phyloP scores from a whole-genome alignment of 2,888 invertebrate genomes.

The Nemapogon koenigi region DNA sequence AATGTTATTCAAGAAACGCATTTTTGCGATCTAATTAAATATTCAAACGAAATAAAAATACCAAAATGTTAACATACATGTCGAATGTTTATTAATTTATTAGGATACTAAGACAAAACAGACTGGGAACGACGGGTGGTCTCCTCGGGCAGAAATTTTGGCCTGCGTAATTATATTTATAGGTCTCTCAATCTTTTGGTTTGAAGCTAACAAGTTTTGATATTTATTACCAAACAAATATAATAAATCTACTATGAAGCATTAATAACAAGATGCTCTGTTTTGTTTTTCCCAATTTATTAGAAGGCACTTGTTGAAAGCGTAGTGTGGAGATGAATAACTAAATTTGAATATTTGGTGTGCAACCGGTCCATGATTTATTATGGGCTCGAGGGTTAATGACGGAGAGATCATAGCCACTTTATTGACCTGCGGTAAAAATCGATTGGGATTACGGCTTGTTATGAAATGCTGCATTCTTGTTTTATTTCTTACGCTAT shows the following conservation, averaged over 20 bases:
- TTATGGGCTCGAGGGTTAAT: slow-evolving; percentile 13
- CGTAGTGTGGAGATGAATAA: slow-evolving; percentile 14
- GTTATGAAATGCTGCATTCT: too few relatives aligned
- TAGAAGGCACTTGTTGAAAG: slow-evolving; percentile 11
- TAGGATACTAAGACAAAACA: slow-evolving; percentile 6
- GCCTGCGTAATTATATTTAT: slow-evolving; percentile 28
- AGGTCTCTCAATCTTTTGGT: slow-evolving; percentile 21
- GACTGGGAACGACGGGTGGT: slow-evolving; percentile 24
- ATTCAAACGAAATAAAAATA: too few relatives aligned
- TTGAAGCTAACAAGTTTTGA: slow-evolving; percentile 26
- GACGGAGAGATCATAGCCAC: slow-evolving; percentile 13
- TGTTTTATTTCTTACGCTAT: too few relatives aligned
- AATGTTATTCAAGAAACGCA: too few relatives aligned
- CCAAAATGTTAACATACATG: too few relatives aligned
- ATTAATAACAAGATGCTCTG: slow-evolving; percentile 27
- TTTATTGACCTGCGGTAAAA: slow-evolving; percentile 4
- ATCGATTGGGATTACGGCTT: not conserved
- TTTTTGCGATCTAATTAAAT: too few relatives aligned
- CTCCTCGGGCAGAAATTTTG: slow-evolving; percentile 25
- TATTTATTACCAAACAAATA: slow-evolving; percentile 36
- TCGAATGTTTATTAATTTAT: slow-evolving; percentile 9
- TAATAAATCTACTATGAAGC: slow-evolving; percentile 37
- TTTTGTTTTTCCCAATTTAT: slow-evolving; percentile 15
- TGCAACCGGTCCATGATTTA: slow-evolving; percentile 13
- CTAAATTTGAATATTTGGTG: slow-evolving; percentile 20